Evolutionary conservation across 2,797 vertebrate species (phyloP), one percentile per base, ranked within the genome.

Genomic region (Meda fulgida): DNA sequence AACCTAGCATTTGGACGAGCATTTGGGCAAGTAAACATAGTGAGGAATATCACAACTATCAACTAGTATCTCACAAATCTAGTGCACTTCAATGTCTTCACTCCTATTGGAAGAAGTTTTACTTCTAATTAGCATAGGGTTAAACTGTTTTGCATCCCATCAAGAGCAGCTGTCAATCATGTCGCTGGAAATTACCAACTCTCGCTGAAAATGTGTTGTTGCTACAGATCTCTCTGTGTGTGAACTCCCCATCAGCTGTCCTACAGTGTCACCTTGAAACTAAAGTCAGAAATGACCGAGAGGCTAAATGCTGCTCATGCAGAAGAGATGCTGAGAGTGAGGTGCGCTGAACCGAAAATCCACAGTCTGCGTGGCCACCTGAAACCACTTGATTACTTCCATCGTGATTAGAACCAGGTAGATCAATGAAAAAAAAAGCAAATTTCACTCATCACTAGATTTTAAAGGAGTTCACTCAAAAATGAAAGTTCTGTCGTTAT

Each of bases 321-420:
- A 76, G 84, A 85, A 76, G 36, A 78, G 29, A 69, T 55, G 40
- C 23, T 83, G 53, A 71, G 19, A 23, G 72, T 48, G 66, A 29
- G 14, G 26, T 55, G 53, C 55, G 53, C 18, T 82, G 51, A 87
- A 87, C 38, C 23, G 31, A 26, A 87, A 86, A 81, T n/a, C 36
- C 78, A 69, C 51, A 8, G 18, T 11, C 67, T 86, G 43, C 2
- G n/a, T 76, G 8, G 58, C 71, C 70, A 76, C 63, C 65, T 75
- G 65, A 80, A 71, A 38, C 40, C 29, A 10, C 21, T 78, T 26
- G 29, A 29, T 51, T 26, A n/a, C 43, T 76, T 23, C 21, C 19
- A 51, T 29, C 7, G 38, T 81, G 58, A 71, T 53, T 29, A 60
- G 55, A 77, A n/a, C 9, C 31, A 67, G 21, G 48, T 69, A 31